Percentiles rank a stretch among this genome's conserved stretches.
These are phyloP conservation scores for Brachyhypopomus occidentalis DNA, from an alignment of 2,113 vertebrate genomes.

Conservation along the genomic window DNA sequence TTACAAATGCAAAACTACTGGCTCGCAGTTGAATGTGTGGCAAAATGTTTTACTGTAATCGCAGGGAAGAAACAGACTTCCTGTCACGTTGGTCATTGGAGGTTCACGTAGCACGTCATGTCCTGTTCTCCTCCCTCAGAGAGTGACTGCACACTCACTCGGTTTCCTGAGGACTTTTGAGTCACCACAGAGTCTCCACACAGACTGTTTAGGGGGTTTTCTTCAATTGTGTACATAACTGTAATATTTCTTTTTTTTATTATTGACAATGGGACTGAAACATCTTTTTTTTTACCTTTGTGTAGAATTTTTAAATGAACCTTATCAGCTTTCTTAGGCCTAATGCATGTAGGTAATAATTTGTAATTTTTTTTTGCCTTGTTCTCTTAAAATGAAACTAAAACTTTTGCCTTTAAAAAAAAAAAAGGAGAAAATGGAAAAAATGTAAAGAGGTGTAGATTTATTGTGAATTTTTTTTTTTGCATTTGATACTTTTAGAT, in stretches of 20 bases:
- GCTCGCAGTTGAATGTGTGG: constrained; percentile 15
- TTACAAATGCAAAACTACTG: constrained; percentile 8
- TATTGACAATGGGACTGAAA: neutral
- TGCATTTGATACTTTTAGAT: constrained; percentile 50
- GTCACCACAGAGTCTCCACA: neutral
- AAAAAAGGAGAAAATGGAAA: constrained; percentile 7
- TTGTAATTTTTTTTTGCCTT: constrained; percentile 41
- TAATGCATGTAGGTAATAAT: constrained; percentile 51
- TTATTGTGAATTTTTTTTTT: constrained; percentile 43
- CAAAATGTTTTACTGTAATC: neutral
- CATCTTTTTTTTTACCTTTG: neutral
- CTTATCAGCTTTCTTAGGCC: constrained; percentile 23
- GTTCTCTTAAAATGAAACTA: constrained; percentile 48
- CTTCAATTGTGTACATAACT: constrained; percentile 36
- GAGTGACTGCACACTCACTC: too few species aligned
- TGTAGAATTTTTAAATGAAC: constrained; percentile 20
- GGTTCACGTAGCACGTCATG: neutral
- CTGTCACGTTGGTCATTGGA: neutral
- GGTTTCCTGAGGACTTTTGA: too few species aligned
- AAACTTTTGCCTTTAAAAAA: constrained; percentile 45
- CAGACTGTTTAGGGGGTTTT: neutral
- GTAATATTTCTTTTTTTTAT: neutral
- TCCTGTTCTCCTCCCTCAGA: too few species aligned
- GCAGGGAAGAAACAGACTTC: neutral
- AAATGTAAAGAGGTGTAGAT: constrained; percentile 57